These are phyloP conservation scores for Drosophila anomalipes DNA, from an alignment of 2,888 invertebrate genomes.

Conservation along the genomic window DNA sequence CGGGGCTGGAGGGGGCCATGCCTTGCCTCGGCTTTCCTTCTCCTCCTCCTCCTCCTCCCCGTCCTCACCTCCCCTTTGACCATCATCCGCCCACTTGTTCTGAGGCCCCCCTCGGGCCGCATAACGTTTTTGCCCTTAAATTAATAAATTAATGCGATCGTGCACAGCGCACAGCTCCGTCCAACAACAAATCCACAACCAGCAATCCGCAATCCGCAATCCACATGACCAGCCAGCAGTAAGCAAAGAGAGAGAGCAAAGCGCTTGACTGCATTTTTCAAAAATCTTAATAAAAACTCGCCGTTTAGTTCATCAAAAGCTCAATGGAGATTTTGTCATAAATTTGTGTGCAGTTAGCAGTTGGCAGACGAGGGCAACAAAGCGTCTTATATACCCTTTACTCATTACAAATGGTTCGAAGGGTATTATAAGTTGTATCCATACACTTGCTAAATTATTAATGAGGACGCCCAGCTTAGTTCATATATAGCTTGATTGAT, in stretches of 20 bases:
- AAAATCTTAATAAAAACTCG: conserved; percentile 69
- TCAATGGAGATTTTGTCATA: conserved; percentile 60
- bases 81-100: neutral
- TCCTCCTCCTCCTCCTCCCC: neutral
- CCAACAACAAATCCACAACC: neutral
- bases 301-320: conserved; percentile 47
- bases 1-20: neutral
- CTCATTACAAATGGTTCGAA: neutral
- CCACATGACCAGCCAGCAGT: conserved; percentile 18
- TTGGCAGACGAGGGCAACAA: conserved; percentile 2
- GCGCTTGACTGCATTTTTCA: conserved; percentile 64
- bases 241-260: conserved; percentile 12
- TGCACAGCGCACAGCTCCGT: conserved; percentile 43
- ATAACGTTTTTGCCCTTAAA: conserved; percentile 84
- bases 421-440: neutral
- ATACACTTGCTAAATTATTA: neutral
- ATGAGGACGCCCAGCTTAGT: neutral
- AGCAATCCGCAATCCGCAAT: conserved; percentile 18
- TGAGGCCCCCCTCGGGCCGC: conserved; percentile 6
- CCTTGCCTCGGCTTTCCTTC: neutral
- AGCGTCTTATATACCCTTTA: conserved; percentile 24
- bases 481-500: neutral
- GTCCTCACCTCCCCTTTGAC: neutral
- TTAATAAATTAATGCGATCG: conserved; percentile 84
- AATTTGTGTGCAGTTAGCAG: conserved; percentile 55